Percentiles rank a stretch among this genome's conserved stretches.
Evolutionary conservation across 2,797 vertebrate genomes (phyloP).

Genomic region (Cynopterus sphinx): DNA sequence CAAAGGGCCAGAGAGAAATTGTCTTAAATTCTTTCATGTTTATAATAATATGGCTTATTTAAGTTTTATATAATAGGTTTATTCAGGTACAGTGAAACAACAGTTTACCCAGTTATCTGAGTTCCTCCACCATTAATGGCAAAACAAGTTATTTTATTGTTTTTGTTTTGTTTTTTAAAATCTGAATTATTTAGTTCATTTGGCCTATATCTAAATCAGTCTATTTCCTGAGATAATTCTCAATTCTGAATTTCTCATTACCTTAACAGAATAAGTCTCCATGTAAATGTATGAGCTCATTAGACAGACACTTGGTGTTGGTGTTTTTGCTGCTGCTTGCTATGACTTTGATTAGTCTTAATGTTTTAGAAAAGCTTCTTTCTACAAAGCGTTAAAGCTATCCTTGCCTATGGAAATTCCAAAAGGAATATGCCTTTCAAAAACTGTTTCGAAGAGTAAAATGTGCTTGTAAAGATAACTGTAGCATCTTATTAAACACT

Average conservation of each 20-base stretch:
- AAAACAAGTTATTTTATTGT: not conserved
- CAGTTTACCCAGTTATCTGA: not conserved
- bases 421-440: conserved; percentile 20
- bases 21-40: not conserved
- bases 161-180: not conserved
- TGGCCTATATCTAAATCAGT: not conserved
- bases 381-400: not conserved
- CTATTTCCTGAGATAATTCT: not conserved
- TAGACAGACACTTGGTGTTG: not conserved
- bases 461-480: conserved; percentile 24
- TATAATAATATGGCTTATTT: not conserved
- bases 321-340: not conserved
- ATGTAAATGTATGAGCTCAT: not conserved
- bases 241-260: conserved; percentile 9
- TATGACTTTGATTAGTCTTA: not conserved
- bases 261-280: not conserved
- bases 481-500: conserved; percentile 33
- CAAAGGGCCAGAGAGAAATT: not conserved
- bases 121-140: not conserved
- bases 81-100: not conserved
- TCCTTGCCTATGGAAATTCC: not conserved
- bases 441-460: not conserved
- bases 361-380: conserved; percentile 14
- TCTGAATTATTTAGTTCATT: not conserved
- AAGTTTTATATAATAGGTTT: not conserved